Conservation (phyloP, 1,140 invertebrate species). For the Zaprionus kolodkinae region DNA sequence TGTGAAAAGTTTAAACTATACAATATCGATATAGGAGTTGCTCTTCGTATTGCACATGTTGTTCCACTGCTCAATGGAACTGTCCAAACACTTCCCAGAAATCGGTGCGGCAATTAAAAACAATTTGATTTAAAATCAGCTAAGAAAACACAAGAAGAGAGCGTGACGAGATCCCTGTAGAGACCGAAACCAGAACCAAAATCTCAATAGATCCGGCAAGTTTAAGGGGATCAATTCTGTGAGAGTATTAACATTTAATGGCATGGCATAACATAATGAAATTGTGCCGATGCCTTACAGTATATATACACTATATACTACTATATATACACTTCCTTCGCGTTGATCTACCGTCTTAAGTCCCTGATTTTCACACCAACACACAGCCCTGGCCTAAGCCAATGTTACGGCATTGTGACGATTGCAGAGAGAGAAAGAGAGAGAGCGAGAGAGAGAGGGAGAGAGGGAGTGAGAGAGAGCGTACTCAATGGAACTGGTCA, state of each 20-base stretch:
- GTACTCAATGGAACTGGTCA: neutral
- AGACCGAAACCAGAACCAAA: constrained; percentile 1
- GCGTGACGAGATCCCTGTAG: neutral
- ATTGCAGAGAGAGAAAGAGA: neutral
- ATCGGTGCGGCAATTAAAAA: constrained; percentile 72
- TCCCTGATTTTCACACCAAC: constrained; percentile 67
- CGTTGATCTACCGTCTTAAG: constrained; percentile 41
- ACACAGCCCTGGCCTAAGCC: constrained; percentile 58
- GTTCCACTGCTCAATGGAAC: constrained; percentile 13
- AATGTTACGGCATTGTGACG: constrained; percentile 81
- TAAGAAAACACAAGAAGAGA: constrained; percentile 62
- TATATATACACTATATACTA: constrained; percentile 23
- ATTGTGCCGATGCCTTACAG: constrained; percentile 50
- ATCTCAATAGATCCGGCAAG: constrained; percentile 16
- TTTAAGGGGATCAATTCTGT: constrained; percentile 40
- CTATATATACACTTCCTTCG: constrained; percentile 2
- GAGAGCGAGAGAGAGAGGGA: constrained; percentile 13
- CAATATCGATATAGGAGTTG: too few relatives aligned
- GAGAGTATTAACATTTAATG: constrained; percentile 72
- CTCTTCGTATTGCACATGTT: constrained; percentile 1
- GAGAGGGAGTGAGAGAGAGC: neutral
- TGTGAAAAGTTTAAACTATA: neutral
- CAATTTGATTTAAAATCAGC: constrained; percentile 80
- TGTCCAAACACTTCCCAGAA: constrained; percentile 75
- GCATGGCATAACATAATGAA: constrained; percentile 79